These are phyloP conservation scores for Neomorphus geoffroyi DNA, from an alignment of 2,797 vertebrate species.

Conservation along the genomic window DNA sequence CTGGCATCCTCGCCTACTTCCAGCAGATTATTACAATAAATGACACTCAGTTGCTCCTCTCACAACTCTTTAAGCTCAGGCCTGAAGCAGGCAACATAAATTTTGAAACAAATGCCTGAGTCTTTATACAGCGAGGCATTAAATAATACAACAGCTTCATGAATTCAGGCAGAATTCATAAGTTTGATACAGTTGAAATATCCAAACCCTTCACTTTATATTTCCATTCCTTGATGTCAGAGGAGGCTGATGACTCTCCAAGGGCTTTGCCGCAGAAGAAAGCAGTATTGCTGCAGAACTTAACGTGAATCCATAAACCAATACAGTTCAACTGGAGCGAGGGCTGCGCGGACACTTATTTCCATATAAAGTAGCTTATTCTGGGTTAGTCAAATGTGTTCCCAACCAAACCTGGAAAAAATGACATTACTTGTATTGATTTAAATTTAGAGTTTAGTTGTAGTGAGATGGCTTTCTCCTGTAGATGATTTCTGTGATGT, in stretches of 20 bases:
- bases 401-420: background rate
- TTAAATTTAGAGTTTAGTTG: background rate
- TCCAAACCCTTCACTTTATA: background rate
- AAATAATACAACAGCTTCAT: slow-evolving; percentile 23
- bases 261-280: background rate
- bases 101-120: background rate
- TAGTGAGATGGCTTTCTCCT: background rate
- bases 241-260: background rate
- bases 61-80: background rate
- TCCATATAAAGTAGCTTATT: slow-evolving; percentile 36
- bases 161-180: slow-evolving; percentile 14
- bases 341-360: background rate
- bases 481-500: background rate
- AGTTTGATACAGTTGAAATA: background rate
- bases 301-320: background rate
- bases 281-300: background rate
- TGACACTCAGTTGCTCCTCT: background rate
- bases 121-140: background rate
- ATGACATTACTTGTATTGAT: background rate
- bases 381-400: background rate
- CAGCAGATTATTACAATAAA: background rate
- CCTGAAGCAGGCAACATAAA: background rate
- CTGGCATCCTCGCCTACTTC: background rate
- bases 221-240: background rate
- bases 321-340: background rate